A percentile compares a stretch with the other conserved stretches of the same genome.
Conservation (phyloP, 2,888 invertebrate species). For the Exocentrus adspersus region DNA sequence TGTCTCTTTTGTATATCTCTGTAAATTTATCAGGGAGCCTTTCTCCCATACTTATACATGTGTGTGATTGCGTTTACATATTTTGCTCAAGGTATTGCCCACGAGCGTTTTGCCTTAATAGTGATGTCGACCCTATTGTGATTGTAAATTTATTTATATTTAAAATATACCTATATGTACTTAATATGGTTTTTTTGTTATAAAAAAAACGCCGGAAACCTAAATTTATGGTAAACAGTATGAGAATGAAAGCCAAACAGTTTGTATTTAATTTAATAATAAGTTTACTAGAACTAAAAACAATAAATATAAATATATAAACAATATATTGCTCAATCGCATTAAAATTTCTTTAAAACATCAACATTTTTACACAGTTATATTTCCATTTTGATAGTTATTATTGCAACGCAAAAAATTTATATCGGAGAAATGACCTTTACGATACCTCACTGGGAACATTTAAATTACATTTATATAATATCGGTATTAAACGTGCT, state of each 20-base stretch:
- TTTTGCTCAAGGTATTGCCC: conserved; percentile 30
- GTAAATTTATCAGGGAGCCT: conserved; percentile 18
- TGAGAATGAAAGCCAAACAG: not conserved
- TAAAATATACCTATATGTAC: conserved; percentile 43
- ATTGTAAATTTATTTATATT: conserved; percentile 49
- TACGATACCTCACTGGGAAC: not conserved
- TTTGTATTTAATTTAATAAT: conserved; percentile 14
- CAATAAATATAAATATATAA: conserved; percentile 34
- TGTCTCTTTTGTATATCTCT: not conserved
- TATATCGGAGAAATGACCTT: too few species aligned
- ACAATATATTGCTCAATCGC: conserved; percentile 25
- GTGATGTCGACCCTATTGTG: conserved; percentile 47
- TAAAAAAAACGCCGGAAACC: too few species aligned
- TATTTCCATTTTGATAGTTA: not conserved
- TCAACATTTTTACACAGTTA: conserved; percentile 37
- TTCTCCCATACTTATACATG: conserved; percentile 18
- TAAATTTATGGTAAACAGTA: too few species aligned
- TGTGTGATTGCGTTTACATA: conserved; percentile 28
- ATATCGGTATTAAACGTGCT: not conserved
- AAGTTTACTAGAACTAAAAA: conserved; percentile 22
- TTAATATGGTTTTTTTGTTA: conserved; percentile 25
- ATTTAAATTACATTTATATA: not conserved
- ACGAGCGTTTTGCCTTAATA: conserved; percentile 41
- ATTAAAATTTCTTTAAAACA: conserved; percentile 35
- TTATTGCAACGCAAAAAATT: conserved; percentile 18